Base-by-base conservation (phyloP, 2,113 vertebrate genomes). In the Corythaixoides concolor region DNA sequence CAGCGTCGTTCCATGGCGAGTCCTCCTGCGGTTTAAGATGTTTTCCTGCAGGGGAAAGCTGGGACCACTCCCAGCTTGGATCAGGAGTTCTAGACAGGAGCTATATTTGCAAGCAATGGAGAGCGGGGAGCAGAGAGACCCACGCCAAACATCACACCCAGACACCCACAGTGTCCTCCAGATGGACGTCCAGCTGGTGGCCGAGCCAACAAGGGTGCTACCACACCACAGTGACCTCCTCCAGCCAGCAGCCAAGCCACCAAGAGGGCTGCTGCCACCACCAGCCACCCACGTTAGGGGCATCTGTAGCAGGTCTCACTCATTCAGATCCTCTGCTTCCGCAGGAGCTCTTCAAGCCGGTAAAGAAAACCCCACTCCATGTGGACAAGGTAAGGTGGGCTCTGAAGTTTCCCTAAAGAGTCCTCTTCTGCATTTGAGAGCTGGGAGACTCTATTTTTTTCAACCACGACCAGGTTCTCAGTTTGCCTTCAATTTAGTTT, bases 1-100 rank as follows among this genome's bases (percentile, higher is more conserved):
- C 50, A 27, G 37, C 3, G 0, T 7, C 4, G 2, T 41, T 27
- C 39, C 37, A 75, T 3, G 6, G 60, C 0, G 0, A 68, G 28
- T 32, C 10, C 63, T 73, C 12, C 28, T 5, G 3, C 5, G 24
- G 41, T 67, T 75, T 15, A 39, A 32, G 45, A 19, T 26, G 21
- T 39, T 92, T 81, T 49, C 33, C 52, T 35, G n/a, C 14, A 84
- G 20, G 7, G 60, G 28, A 45, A 81, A 60, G 19, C 43, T 15
- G 18, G 35, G 87, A 68, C 37, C 2, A 1, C 39, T 78, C 66
- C 50, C 45, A 82, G 49, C n/a, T 55, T 78, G 26, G 41, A 39
- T 53, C 6, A n/a, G 30, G 53, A 63, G 53, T 33, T 41, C 32
- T 3, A 82, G 47, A 49, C 67, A 76, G 1, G 0, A 94, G 41